phyloP scores from a whole-genome alignment of 1,140 invertebrate species.

The Leptinotarsa texana region DNA sequence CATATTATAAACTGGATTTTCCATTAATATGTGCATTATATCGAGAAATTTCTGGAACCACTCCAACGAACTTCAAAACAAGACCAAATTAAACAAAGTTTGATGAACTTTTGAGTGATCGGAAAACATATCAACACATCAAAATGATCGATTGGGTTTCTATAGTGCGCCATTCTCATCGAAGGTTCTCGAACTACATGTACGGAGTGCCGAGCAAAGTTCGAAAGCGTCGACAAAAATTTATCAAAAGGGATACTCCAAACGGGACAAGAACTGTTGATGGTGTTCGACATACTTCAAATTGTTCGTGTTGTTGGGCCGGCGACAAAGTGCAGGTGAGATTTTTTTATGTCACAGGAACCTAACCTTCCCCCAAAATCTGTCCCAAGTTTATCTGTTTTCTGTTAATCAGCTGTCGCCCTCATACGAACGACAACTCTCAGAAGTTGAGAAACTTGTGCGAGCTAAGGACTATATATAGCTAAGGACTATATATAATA shows the following conservation, averaged over 20 bases:
- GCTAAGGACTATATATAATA: too few species aligned
- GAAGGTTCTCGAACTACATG: slow-evolving; percentile 74
- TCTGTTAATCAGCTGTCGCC: too few species aligned
- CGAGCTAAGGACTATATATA: too few species aligned
- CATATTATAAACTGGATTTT: too few species aligned
- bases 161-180: slow-evolving; percentile 71
- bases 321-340: slow-evolving; percentile 50
- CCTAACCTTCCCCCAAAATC: too few species aligned
- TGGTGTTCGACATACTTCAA: slow-evolving; percentile 39
- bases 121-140: background rate
- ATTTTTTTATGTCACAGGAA: background rate
- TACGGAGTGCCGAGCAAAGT: slow-evolving; percentile 68
- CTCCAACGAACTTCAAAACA: too few species aligned
- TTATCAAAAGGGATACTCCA: slow-evolving; percentile 24
- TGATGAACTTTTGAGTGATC: background rate
- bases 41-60: too few species aligned
- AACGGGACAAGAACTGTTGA: background rate
- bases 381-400: too few species aligned
- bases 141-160: slow-evolving; percentile 80
- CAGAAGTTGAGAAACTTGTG: too few species aligned
- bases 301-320: slow-evolving; percentile 54
- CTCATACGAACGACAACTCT: too few species aligned
- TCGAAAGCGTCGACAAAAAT: slow-evolving; percentile 59
- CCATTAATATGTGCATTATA: too few species aligned
- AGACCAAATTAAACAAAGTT: too few species aligned